These are phyloP conservation scores for Paramormyrops hopkinsi DNA, from an alignment of 2,797 vertebrate genomes.

Conservation along the genomic window DNA sequence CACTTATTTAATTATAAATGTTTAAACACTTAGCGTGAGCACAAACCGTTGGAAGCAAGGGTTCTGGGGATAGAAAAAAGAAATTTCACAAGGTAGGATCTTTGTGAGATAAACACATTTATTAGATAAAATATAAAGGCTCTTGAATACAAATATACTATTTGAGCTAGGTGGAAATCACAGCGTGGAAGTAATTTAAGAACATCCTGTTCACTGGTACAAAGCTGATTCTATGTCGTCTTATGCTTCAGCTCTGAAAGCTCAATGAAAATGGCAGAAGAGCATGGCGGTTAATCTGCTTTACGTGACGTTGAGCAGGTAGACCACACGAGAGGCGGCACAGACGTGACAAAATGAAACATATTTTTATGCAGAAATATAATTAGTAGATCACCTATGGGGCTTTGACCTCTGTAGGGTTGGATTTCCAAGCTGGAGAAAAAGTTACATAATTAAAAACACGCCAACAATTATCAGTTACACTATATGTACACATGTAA, in stretches of 20 bases:
- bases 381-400: neutral
- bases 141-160: neutral
- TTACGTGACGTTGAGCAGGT: neutral
- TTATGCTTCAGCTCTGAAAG: neutral
- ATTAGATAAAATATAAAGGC: conserved; percentile 6
- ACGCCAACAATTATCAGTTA: neutral
- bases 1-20: neutral
- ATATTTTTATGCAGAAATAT: neutral
- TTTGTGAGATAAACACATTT: conserved; percentile 16
- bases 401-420: neutral
- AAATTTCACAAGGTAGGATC: neutral
- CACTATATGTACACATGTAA: neutral
- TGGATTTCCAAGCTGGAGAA: neutral
- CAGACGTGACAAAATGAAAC: neutral
- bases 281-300: neutral
- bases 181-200: neutral
- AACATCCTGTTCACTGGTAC: neutral
- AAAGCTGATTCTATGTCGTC: neutral
- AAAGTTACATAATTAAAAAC: neutral
- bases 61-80: neutral
- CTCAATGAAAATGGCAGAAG: neutral
- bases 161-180: neutral
- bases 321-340: neutral
- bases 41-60: neutral
- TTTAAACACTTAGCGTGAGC: neutral